Base-by-base conservation (phyloP, 2,888 invertebrate species). In the Lordiphosa andalusiaca region DNA sequence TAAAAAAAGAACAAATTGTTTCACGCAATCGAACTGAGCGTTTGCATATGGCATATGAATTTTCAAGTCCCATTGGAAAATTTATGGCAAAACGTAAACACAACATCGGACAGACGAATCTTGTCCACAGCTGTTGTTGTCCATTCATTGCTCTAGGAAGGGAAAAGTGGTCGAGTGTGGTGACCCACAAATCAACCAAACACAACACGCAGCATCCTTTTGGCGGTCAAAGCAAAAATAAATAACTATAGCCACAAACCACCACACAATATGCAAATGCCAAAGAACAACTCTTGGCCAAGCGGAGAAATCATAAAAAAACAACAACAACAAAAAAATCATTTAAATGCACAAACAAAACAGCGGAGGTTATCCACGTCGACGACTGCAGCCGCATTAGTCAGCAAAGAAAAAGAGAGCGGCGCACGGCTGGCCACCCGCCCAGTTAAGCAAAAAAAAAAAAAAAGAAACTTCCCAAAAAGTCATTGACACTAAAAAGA, bases 391-490 rank as follows among this genome's bases (percentile, higher is more conserved):
- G 59, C 71, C 30, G 16, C 33, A 72, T 73, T 73, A 76, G 73
- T 75, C 73, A 74, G 77, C 74, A 73, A 55, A 55, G 35, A 48
- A 44, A 49, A 50, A 58, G 63, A 73, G 56, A 57, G 42, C 42
- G 49, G 49, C 49, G 41, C 30, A 16, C 23, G 33, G 21, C 49
- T 9, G 23, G 61, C 53, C 68, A 60, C 70, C 74, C 72, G 59
- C 60, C 56, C 54, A 53, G 25, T 35, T 19, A 50, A 57, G 42
- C 39, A 46, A 58, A 47, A 25, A 35, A 40, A 40, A 65, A 53
- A 2, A 73, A 75, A 81, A 76, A 76, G 80, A 76, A 76, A 76
- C 76, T 73, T 77, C 72, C 53, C 53, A 60, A 60, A 57, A 76
- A 75, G 75, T 75, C 75, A 75, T 75, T 75, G 76, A 76, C 80